These are phyloP conservation scores for Onthophagus sagittarius DNA, from an alignment of 2,888 invertebrate genomes.

Conservation along the genomic window DNA sequence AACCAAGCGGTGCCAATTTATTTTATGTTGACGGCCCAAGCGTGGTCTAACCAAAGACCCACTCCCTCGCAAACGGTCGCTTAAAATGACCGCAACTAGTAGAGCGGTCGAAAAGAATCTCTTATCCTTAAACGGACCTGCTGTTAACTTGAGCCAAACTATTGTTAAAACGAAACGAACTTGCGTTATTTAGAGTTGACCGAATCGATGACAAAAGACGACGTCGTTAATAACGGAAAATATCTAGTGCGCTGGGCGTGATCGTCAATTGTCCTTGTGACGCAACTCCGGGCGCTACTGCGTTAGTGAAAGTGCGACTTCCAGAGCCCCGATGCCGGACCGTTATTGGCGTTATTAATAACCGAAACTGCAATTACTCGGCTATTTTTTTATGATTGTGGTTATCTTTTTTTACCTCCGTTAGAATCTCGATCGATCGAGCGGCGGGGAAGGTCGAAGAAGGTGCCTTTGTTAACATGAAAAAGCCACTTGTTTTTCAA, in stretches of 20 bases:
- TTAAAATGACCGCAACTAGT: neutral
- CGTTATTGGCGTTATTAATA: neutral
- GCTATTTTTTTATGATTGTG: neutral
- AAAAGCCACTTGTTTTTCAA: neutral
- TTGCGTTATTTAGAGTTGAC: neutral
- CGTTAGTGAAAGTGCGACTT: neutral
- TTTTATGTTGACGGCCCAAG: neutral
- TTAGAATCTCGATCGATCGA: no score
- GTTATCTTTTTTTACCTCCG: neutral
- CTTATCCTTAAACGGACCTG: neutral
- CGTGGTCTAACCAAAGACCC: neutral
- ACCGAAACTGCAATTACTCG: neutral
- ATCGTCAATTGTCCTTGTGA: neutral
- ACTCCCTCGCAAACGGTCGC: neutral
- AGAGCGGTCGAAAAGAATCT: neutral
- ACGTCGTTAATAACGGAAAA: neutral
- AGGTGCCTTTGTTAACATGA: neutral
- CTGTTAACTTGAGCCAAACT: no score
- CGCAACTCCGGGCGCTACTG: neutral
- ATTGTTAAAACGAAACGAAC: neutral
- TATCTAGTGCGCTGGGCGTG: neutral
- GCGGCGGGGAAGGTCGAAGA: neutral
- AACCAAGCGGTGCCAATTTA: slow-evolving; percentile 31
- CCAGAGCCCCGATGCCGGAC: neutral
- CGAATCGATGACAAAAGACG: neutral